Percentiles rank a stretch among this genome's conserved stretches.
These are phyloP conservation scores for Cochlearius cochlearius DNA, from an alignment of 2,113 vertebrate genomes.

Conservation along the genomic window DNA sequence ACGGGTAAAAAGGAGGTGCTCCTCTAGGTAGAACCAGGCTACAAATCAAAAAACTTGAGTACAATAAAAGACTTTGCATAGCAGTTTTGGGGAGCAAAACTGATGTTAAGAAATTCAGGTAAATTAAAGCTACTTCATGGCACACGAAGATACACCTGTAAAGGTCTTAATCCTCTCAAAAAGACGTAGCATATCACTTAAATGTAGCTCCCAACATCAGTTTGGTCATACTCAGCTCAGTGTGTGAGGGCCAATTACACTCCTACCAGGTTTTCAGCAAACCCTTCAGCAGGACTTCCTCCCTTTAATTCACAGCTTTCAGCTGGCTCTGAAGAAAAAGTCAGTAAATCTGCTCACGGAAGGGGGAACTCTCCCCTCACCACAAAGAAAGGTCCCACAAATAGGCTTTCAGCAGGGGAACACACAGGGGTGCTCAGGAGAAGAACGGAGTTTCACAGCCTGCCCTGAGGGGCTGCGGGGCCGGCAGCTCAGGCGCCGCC, in stretches of 20 bases:
- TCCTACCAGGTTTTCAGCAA: not conserved
- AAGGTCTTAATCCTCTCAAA: not conserved
- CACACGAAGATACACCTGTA: not conserved
- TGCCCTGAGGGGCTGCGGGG: fast-evolving
- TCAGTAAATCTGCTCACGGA: not conserved
- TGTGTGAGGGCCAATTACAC: not conserved
- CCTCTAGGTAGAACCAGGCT: not conserved
- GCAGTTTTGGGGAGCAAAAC: not conserved
- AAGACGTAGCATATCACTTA: not conserved
- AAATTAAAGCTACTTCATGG: not conserved
- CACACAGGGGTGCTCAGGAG: not conserved
- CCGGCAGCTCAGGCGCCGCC: not conserved
- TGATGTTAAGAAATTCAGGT: not conserved
- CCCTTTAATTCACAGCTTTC: not conserved
- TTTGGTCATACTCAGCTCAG: not conserved
- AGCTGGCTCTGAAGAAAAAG: not conserved
- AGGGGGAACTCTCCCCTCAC: not conserved
- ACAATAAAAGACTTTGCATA: not conserved
- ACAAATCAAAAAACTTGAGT: not conserved
- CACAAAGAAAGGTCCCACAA: not conserved
- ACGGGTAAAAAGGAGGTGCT: not conserved
- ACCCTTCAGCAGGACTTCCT: not conserved
- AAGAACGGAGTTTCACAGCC: not conserved
- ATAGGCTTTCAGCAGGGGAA: not conserved
- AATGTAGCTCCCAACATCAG: not conserved